phyloP scores from a whole-genome alignment of 2,888 invertebrate genomes.

The Drosophila meridionalis region DNA sequence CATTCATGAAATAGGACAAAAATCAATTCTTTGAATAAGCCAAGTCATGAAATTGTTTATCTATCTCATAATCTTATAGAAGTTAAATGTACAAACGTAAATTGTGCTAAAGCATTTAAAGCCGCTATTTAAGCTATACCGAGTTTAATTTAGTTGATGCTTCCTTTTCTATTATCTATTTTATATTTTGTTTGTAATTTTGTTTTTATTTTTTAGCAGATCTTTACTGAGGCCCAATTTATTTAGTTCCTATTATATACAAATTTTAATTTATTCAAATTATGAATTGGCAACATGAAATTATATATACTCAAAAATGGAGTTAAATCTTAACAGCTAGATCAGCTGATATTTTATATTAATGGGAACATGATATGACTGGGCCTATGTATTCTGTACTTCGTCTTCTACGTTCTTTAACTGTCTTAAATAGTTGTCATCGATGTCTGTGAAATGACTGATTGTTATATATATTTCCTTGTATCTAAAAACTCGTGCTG shows the following conservation, averaged over 20 bases:
- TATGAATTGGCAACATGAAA: not conserved
- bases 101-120: slow-evolving; percentile 41
- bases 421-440: slow-evolving; percentile 32
- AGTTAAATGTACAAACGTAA: slow-evolving; percentile 38
- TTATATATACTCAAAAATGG: not conserved
- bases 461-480: slow-evolving; percentile 19
- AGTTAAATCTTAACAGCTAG: not conserved
- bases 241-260: not conserved
- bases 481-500: slow-evolving; percentile 19
- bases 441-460: slow-evolving; percentile 34
- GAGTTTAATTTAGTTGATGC: slow-evolving; percentile 37
- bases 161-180: slow-evolving; percentile 10
- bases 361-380: not conserved
- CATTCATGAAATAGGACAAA: slow-evolving; percentile 11
- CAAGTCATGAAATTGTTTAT: slow-evolving; percentile 28
- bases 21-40: slow-evolving; percentile 10
- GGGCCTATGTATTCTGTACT: slow-evolving; percentile 18
- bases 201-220: slow-evolving; percentile 21
- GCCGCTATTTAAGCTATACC: slow-evolving; percentile 38
- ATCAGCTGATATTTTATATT: not conserved
- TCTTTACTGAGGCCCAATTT: slow-evolving; percentile 6
- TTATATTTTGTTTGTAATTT: not conserved
- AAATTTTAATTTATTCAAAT: not conserved
- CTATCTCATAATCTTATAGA: slow-evolving; percentile 39
- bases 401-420: slow-evolving; percentile 31